Conservation (phyloP, 2,888 invertebrate genomes). For the Eupithecia subfuscata region DNA sequence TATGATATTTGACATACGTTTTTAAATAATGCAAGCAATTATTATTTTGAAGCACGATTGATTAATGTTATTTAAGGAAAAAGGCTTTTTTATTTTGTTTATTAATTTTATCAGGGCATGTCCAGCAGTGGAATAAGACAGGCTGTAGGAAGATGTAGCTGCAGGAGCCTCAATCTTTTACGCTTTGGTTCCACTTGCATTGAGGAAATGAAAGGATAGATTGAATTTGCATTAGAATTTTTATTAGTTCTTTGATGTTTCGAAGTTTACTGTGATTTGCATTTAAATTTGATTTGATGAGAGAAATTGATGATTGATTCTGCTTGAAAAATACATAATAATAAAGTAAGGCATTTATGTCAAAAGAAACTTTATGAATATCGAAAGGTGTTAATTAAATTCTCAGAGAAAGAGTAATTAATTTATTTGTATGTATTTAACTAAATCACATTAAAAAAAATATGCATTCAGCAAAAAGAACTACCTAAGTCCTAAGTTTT, state of each 20-base stretch:
- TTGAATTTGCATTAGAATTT: neutral
- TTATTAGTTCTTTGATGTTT: neutral
- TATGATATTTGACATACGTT: too few species aligned
- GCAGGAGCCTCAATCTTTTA: too few species aligned
- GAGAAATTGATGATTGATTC: neutral
- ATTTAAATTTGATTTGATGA: neutral
- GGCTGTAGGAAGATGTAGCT: neutral
- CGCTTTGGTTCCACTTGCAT: neutral
- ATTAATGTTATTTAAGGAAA: too few species aligned
- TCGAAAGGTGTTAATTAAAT: neutral
- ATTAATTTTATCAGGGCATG: neutral
- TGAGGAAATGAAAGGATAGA: neutral
- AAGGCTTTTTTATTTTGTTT: too few species aligned
- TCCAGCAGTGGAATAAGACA: neutral
- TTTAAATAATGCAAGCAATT: too few species aligned
- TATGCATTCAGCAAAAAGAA: too few species aligned
- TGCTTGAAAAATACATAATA: neutral
- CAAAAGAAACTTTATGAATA: conserved; percentile 1
- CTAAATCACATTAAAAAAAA: too few species aligned
- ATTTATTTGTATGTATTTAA: too few species aligned
- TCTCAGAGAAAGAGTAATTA: too few species aligned
- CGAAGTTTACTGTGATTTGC: neutral
- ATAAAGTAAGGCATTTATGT: neutral
- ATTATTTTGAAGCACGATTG: too few species aligned
- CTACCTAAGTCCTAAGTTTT: neutral